Base-by-base conservation (phyloP, 2,888 invertebrate genomes). In the Drosophila subquinaria region DNA sequence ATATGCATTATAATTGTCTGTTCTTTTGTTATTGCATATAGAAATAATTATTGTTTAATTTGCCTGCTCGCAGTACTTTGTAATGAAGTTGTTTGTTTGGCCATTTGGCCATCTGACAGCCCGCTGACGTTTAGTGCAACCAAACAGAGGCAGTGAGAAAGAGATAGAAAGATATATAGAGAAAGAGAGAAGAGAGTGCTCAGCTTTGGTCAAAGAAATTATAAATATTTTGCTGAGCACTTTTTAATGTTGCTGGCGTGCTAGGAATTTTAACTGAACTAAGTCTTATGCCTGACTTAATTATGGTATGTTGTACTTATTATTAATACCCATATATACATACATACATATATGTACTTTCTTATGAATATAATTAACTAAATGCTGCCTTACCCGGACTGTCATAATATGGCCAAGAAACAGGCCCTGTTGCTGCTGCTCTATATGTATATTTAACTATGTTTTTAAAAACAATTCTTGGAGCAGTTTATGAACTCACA, bases 11-110 rank as follows among this genome's bases (percentile, higher is more conserved):
- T 61, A 67, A 57, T 52, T 70, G 67, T 55, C 67, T 65, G 70
- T 43, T 69, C 73, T 75, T 65, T 75, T 74, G 69, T 69, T 75
- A 81, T 82, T 77, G 77, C 68, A 65, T 57, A 65, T 51, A 71
- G 78, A 84, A 82, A 86, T 89, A 81, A 87, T 84, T 81, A 84
- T 89, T 76, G 79, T 87, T 87, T 83, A 83, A 84, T 89, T 84
- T 86, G 89, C 73, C 68, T 48, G 71, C 67, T 35, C 70, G 55
- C 65, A 35, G 23, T 56, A 57, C 64, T 74, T 64, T 80, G 69
- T 70, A 75, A 88, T 86, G 67, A 74, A 76, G 65, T 70, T 73
- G 67, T 75, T 86, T 88, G 74, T 56, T 63, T 56, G 73, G 57
- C 48, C 64, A 62, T 66, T 62, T 70, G 48, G 36, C 43, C 59